Evolutionary conservation across 2,888 invertebrate genomes (phyloP).

Genomic region (Pegoplata infirma): DNA sequence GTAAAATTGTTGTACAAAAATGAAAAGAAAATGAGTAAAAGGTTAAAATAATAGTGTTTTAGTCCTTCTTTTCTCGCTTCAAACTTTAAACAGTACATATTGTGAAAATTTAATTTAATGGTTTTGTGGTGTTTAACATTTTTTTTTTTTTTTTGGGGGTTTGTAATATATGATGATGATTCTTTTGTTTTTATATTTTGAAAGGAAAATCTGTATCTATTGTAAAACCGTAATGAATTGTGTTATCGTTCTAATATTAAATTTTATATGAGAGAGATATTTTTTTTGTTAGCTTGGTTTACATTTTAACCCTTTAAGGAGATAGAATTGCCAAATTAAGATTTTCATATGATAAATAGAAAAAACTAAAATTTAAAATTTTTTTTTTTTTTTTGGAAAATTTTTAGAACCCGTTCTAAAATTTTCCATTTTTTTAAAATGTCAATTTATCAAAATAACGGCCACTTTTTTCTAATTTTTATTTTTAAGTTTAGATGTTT

Average conservation of each 20-base stretch:
- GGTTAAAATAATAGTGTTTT: constrained; percentile 12
- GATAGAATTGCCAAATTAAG: too few relatives aligned
- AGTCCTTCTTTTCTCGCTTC: neutral
- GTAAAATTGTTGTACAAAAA: too few relatives aligned
- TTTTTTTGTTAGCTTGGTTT: neutral
- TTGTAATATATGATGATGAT: neutral
- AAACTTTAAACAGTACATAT: constrained; percentile 21
- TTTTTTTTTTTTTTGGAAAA: too few relatives aligned
- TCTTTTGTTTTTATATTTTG: constrained; percentile 23
- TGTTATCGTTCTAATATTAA: constrained; percentile 47
- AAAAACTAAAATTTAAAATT: too few relatives aligned
- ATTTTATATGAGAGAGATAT: neutral
- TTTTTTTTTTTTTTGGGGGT: too few relatives aligned
- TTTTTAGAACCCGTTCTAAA: too few relatives aligned
- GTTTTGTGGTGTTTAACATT: constrained; percentile 5
- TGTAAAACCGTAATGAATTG: constrained; percentile 38
- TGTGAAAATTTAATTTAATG: constrained; percentile 38
- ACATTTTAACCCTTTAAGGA: constrained; percentile 28
- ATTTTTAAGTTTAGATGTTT: too few relatives aligned
- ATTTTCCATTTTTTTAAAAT: too few relatives aligned
- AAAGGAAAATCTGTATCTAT: constrained; percentile 30
- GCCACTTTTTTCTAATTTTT: too few relatives aligned
- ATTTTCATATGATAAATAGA: too few relatives aligned
- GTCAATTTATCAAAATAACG: too few relatives aligned
- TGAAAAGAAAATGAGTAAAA: neutral